Percentiles rank a stretch among this genome's conserved stretches.
These are phyloP conservation scores for Dicentrarchus labrax DNA, from an alignment of 2,113 vertebrate genomes.

Conservation along the genomic window DNA sequence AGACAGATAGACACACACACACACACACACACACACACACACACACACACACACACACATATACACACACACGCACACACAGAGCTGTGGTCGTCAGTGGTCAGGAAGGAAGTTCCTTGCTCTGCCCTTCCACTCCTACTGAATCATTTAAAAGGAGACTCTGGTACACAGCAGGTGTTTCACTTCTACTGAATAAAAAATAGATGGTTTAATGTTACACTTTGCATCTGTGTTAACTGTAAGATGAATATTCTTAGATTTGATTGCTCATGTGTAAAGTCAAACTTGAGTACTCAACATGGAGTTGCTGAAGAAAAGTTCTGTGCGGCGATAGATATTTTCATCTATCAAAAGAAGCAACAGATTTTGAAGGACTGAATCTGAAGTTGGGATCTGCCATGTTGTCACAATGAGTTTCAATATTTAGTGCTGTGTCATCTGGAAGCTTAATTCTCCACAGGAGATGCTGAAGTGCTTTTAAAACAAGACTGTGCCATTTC, in stretches of 20 bases:
- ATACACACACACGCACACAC: background rate
- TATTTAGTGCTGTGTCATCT: slow-evolving; percentile 25
- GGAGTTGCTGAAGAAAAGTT: background rate
- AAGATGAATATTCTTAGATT: slow-evolving; percentile 6
- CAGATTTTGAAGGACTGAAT: background rate
- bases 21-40: background rate
- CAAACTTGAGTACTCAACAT: background rate
- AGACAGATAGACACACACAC: background rate
- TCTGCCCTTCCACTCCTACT: slow-evolving; percentile 63
- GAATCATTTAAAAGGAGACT: slow-evolving; percentile 76
- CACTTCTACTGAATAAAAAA: slow-evolving; percentile 60
- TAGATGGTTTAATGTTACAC: slow-evolving; percentile 52
- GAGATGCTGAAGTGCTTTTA: slow-evolving; percentile 13
- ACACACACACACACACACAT: slow-evolving; percentile 2
- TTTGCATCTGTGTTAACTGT: slow-evolving; percentile 6
- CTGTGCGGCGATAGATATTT: background rate
- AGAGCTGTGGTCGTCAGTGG: slow-evolving; percentile 41
- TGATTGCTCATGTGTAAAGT: background rate
- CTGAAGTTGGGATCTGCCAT: background rate
- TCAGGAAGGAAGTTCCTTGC: slow-evolving; percentile 49
- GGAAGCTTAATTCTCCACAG: background rate
- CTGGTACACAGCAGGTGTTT: slow-evolving; percentile 59
- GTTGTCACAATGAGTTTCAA: background rate
- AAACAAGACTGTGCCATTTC: slow-evolving; percentile 25
- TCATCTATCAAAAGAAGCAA: background rate